These are phyloP conservation scores for Gallinago media DNA, from an alignment of 2,113 vertebrate genomes.

Conservation along the genomic window DNA sequence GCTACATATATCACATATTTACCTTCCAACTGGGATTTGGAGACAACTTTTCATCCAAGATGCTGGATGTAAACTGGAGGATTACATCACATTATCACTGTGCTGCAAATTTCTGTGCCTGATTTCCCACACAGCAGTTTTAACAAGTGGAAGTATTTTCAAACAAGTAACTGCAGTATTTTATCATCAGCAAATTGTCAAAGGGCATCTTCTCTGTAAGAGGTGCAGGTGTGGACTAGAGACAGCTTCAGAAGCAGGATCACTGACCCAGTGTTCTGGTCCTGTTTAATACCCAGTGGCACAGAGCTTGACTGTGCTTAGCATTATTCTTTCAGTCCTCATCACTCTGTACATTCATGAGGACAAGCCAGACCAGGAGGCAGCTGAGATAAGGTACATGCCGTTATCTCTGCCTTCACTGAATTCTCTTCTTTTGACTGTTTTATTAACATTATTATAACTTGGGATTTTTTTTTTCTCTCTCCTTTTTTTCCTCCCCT, in stretches of 20 bases:
- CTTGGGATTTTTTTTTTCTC: neutral
- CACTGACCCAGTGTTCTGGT: neutral
- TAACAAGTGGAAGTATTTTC: neutral
- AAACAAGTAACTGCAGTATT: neutral
- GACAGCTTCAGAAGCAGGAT: neutral
- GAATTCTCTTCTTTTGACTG: neutral
- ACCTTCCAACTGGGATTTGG: neutral
- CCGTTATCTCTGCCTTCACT: neutral
- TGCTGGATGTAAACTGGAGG: neutral
- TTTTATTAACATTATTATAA: slow-evolving; percentile 17
- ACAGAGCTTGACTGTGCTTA: neutral
- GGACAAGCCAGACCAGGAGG: neutral
- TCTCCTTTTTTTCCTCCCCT: neutral
- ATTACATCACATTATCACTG: neutral
- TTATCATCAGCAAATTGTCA: neutral
- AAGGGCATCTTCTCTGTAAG: neutral
- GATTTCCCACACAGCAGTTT: neutral
- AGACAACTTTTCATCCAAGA: neutral
- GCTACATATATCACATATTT: neutral
- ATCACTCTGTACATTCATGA: neutral
- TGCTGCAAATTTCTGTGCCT: neutral
- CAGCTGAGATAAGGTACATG: slow-evolving; percentile 8
- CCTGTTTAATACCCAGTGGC: neutral
- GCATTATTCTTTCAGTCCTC: neutral
- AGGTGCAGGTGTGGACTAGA: neutral